Conservation (phyloP, 2,113 vertebrate species). For the Charadrius vociferus region DNA sequence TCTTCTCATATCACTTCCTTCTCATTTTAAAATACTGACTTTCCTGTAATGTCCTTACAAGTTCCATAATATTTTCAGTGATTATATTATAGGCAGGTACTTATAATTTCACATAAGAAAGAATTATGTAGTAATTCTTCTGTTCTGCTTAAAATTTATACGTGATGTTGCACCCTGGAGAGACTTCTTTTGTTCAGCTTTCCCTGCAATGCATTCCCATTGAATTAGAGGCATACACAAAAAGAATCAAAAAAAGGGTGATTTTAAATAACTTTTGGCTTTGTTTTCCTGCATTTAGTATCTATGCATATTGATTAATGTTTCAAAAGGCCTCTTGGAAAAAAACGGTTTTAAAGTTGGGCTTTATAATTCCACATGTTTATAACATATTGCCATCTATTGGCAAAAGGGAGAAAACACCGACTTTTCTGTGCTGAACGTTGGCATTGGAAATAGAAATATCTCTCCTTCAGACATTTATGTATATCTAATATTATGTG, state of each 20-base stretch:
- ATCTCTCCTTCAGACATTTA: background rate
- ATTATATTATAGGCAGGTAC: background rate
- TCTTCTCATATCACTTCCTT: background rate
- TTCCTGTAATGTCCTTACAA: background rate
- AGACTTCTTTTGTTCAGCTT: background rate
- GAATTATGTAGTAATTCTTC: background rate
- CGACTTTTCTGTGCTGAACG: background rate
- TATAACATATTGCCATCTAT: constrained; percentile 74
- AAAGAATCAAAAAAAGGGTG: background rate
- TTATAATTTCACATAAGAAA: background rate
- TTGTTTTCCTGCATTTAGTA: constrained; percentile 41
- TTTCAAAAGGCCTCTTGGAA: constrained; percentile 25
- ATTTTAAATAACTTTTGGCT: constrained; percentile 43
- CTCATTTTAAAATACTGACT: background rate
- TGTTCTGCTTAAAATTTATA: background rate
- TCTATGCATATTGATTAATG: constrained; percentile 39
- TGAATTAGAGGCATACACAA: background rate
- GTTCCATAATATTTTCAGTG: background rate
- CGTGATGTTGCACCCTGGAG: background rate
- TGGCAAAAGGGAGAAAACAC: background rate
- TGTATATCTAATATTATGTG: background rate
- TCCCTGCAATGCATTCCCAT: background rate
- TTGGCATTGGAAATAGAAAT: background rate
- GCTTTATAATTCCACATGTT: background rate
- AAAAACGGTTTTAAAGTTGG: background rate